phyloP scores from a whole-genome alignment of 2,113 vertebrate genomes.

The Capreolus pygargus region DNA sequence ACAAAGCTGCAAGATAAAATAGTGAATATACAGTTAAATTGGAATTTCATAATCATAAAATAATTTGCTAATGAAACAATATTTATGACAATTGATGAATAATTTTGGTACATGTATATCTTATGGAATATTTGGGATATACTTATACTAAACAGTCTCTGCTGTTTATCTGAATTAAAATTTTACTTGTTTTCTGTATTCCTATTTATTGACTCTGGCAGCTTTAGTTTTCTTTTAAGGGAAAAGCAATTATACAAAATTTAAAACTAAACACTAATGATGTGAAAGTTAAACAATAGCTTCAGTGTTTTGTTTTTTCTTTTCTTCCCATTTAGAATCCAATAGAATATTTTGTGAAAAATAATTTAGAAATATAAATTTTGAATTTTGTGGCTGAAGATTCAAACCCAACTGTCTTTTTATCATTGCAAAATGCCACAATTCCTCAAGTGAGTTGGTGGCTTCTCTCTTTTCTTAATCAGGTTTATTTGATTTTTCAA shows the following conservation, averaged over 20 bases:
- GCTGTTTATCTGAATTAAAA: background rate
- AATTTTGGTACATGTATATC: background rate
- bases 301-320: rapidly evolving
- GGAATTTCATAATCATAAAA: background rate
- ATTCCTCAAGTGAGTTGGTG: background rate
- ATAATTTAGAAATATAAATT: background rate
- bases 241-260: background rate
- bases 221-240: background rate
- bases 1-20: background rate
- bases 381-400: background rate
- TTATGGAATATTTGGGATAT: background rate
- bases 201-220: background rate
- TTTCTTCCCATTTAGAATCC: background rate
- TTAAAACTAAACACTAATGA: background rate
- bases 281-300: background rate
- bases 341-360: background rate
- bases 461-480: background rate
- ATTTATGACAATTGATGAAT: background rate
- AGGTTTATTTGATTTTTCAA: background rate
- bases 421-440: background rate
- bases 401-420: background rate
- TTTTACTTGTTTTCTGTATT: background rate
- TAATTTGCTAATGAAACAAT: background rate
- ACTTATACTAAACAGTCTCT: background rate
- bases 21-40: background rate